phyloP scores from a whole-genome alignment of 2,888 invertebrate species.

The Gerris lacustris region DNA sequence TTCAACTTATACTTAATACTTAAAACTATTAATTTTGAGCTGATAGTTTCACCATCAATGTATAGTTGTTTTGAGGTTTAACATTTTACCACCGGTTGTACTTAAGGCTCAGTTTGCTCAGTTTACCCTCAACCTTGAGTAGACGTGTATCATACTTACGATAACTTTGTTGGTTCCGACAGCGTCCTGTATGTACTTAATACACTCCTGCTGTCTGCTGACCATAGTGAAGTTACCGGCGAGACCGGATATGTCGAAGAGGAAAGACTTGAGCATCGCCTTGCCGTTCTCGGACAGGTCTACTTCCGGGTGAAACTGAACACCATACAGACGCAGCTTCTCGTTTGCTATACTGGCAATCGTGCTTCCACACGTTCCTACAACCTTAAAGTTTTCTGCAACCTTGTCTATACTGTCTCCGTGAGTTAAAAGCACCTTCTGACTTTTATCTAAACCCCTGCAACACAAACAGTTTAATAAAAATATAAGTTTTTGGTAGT shows the following conservation, averaged over 20 bases:
- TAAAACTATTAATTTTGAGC: no score
- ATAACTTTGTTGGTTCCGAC: conserved; percentile 88
- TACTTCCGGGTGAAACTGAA: conserved; percentile 98
- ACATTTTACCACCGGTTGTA: no score
- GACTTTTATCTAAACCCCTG: conserved; percentile 75
- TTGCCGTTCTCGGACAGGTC: conserved; percentile 86
- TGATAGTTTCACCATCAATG: no score
- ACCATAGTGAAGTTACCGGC: conserved; percentile 78
- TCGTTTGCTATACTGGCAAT: conserved; percentile 86
- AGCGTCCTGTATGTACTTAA: conserved; percentile 78
- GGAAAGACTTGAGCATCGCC: conserved; percentile 85
- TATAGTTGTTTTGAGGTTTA: no score
- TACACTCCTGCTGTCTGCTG: conserved; percentile 75
- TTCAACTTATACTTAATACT: no score
- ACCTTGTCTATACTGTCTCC: conserved; percentile 91
- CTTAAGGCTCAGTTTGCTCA: no score
- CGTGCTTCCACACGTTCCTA: conserved; percentile 71
- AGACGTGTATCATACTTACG: conserved; percentile 44
- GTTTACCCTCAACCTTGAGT: no score
- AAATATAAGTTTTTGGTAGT: no score
- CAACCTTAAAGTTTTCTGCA: conserved; percentile 74
- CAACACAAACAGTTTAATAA: conserved; percentile 30
- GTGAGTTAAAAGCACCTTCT: conserved; percentile 88
- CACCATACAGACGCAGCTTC: conserved; percentile 77
- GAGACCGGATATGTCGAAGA: conserved; percentile 80